A percentile compares a stretch with the other conserved stretches of the same genome.
Evolutionary conservation across 2,888 invertebrate species (phyloP).

Genomic region (Oligia strigilis): DNA sequence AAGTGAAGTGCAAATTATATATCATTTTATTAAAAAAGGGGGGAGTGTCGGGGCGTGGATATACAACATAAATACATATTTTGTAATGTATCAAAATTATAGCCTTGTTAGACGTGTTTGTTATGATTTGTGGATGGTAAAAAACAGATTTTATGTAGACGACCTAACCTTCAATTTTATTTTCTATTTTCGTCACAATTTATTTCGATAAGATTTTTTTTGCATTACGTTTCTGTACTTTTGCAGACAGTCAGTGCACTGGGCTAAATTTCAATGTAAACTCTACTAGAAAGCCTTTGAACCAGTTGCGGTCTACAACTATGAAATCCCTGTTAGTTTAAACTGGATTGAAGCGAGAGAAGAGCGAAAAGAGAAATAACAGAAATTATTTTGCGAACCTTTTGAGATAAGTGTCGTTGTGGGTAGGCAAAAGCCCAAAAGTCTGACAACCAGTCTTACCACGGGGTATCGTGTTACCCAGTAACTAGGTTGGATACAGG

Average conservation of each 20-base stretch:
- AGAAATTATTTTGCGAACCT: background rate
- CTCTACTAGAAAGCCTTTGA: too few species aligned
- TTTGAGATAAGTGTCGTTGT: background rate
- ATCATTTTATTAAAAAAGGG: constrained; percentile 21
- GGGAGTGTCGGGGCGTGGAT: constrained; percentile 7
- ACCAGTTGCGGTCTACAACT: background rate
- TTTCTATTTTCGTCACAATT: background rate
- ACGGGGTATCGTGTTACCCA: background rate
- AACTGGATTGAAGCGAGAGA: background rate
- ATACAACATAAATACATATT: background rate
- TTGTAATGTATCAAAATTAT: constrained; percentile 1
- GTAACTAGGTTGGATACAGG: background rate
- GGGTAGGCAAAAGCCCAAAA: background rate
- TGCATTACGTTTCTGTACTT: background rate
- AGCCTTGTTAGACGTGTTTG: background rate
- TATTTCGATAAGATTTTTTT: background rate
- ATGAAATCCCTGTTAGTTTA: background rate
- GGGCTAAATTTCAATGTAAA: too few species aligned
- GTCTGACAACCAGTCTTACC: background rate
- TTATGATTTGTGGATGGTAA: constrained; percentile 2
- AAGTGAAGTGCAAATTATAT: constrained; percentile 30
- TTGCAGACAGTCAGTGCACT: background rate
- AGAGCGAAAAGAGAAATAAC: background rate
- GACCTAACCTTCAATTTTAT: background rate
- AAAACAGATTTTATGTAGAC: constrained; percentile 14